These are phyloP conservation scores for Psittacula cyanocephala DNA, from an alignment of 2,113 vertebrate species.

Conservation along the genomic window DNA sequence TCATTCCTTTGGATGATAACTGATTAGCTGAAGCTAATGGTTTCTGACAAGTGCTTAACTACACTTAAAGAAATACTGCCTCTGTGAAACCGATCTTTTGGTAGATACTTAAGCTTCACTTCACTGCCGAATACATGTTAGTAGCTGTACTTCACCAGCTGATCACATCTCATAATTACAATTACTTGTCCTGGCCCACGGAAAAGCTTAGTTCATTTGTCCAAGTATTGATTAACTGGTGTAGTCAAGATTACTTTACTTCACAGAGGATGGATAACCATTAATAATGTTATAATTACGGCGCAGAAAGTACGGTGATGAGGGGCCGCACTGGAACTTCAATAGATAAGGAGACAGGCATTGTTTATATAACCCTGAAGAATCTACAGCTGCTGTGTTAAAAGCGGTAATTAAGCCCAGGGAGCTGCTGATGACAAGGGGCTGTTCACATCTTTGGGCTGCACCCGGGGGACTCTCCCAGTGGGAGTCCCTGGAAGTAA, in stretches of 20 bases:
- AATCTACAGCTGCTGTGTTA: not conserved
- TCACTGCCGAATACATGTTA: conserved; percentile 1
- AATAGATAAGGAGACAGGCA: not conserved
- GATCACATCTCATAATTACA: conserved; percentile 49
- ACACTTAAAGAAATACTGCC: conserved; percentile 5
- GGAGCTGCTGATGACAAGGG: not conserved
- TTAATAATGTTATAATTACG: conserved; percentile 38
- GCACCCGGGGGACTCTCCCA: accelerated
- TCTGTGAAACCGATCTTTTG: not conserved
- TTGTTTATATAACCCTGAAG: not conserved
- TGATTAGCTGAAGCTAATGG: conserved; percentile 32
- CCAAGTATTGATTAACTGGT: conserved; percentile 59
- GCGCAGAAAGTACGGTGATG: not conserved
- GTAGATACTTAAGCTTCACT: not conserved
- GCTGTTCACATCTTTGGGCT: not conserved
- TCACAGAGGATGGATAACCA: not conserved
- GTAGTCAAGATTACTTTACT: conserved; percentile 54
- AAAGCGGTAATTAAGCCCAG: not conserved
- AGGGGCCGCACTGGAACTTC: not conserved
- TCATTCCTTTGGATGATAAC: not conserved
- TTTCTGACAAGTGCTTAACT: conserved; percentile 21
- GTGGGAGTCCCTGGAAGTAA: not conserved
- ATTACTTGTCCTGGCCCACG: conserved; percentile 24
- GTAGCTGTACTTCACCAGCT: conserved; percentile 3
- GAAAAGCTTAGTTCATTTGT: conserved; percentile 30